Percentiles rank a stretch among this genome's conserved stretches.
These are phyloP conservation scores for human (Homo sapiens) DNA, from an alignment of 2,113 vertebrate species.

Conservation along the genomic window GRCh38 chr18:25840001-25840500, in stretches of 20 bases:
- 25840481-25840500: slow-evolving; percentile 49
- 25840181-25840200: neutral
- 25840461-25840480: slow-evolving; percentile 42
- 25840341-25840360: neutral
- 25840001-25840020: neutral
- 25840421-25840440: slow-evolving; percentile 59
- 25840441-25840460: slow-evolving; percentile 34
- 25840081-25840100: neutral
- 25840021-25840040: neutral
- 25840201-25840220: neutral
- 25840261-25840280: neutral
- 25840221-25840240: neutral
- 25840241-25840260: neutral
- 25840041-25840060: neutral
- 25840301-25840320: neutral
- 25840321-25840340: neutral
- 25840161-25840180: neutral
- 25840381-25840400: slow-evolving; percentile 28
- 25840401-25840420: neutral
- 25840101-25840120: neutral
- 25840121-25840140: neutral
- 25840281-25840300: neutral
- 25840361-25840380: neutral
- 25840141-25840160: neutral
- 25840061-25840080: neutral